Conservation (phyloP, 2,113 vertebrate species). For the Microcebus griseorufus region DNA sequence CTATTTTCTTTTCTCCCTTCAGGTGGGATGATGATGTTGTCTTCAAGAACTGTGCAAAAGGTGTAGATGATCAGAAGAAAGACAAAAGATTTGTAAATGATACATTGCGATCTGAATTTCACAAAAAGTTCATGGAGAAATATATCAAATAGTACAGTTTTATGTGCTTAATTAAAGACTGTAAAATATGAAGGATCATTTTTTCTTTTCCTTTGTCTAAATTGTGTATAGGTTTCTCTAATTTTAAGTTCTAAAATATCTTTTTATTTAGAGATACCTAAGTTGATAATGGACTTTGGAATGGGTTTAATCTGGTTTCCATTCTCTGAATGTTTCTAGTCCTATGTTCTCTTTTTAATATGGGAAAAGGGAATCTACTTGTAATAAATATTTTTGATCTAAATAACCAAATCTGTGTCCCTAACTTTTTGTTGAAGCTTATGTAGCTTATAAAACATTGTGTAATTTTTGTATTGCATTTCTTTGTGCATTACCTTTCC, state of each 20-base stretch:
- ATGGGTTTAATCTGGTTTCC: slow-evolving; percentile 60
- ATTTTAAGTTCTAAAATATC: slow-evolving; percentile 53
- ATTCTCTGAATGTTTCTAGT: slow-evolving; percentile 48
- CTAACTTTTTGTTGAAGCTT: slow-evolving; percentile 51
- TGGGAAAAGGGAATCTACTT: slow-evolving; percentile 62
- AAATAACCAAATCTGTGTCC: not conserved
- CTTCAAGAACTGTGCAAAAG: slow-evolving; percentile 99
- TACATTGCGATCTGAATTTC: slow-evolving; percentile 94
- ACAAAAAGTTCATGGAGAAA: slow-evolving; percentile 98
- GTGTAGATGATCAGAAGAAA: slow-evolving; percentile 95
- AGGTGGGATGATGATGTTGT: slow-evolving; percentile 99
- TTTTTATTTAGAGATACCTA: slow-evolving; percentile 48
- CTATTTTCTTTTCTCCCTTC: slow-evolving; percentile 56
- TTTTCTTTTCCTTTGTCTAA: not conserved
- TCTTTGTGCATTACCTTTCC: not conserved
- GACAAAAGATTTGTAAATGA: slow-evolving; percentile 98
- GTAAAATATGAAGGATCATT: slow-evolving; percentile 27
- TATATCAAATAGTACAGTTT: slow-evolving; percentile 95
- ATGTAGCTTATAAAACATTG: not conserved
- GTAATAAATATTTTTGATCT: slow-evolving; percentile 69
- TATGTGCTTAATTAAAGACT: slow-evolving; percentile 75
- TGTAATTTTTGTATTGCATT: slow-evolving; percentile 8
- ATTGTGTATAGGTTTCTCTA: slow-evolving; percentile 29
- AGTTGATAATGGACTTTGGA: slow-evolving; percentile 51
- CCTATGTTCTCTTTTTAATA: slow-evolving; percentile 60